Evolutionary conservation across 1,140 invertebrate genomes (phyloP).

Genomic region (Philaenus spumarius): DNA sequence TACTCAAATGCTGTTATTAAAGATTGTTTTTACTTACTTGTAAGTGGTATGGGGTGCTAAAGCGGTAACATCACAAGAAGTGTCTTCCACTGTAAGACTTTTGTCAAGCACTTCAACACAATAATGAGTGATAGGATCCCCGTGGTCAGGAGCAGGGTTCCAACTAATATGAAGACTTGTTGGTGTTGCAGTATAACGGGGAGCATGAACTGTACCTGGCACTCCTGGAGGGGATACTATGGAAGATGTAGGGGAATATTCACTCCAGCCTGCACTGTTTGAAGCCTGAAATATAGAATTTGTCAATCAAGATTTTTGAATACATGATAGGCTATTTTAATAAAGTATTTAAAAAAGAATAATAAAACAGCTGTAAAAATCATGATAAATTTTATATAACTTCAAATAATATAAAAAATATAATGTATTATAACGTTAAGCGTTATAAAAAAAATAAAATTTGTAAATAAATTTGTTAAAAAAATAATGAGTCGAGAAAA

Average conservation of each 20-base stretch:
- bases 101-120: slow-evolving; percentile 64
- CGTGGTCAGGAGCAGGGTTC: slow-evolving; percentile 63
- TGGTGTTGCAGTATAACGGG: slow-evolving; percentile 36
- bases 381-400: no score
- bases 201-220: slow-evolving; percentile 56
- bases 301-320: no score
- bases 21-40: slow-evolving; percentile 40
- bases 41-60: slow-evolving; percentile 49
- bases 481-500: no score
- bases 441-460: no score
- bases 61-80: slow-evolving; percentile 39
- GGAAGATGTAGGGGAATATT: slow-evolving; percentile 51
- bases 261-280: slow-evolving; percentile 67
- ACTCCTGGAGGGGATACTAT: slow-evolving; percentile 63
- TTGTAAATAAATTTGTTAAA: no score
- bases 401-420: no score
- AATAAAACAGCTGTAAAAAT: no score
- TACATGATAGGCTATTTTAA: no score
- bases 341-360: no score
- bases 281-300: slow-evolving; percentile 57
- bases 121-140: slow-evolving; percentile 64
- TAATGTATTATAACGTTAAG: no score
- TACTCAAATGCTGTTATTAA: neutral
- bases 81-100: slow-evolving; percentile 48
- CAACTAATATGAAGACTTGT: slow-evolving; percentile 61